Base-by-base conservation (phyloP, 2,113 vertebrate species). In the Nibea albiflora region DNA sequence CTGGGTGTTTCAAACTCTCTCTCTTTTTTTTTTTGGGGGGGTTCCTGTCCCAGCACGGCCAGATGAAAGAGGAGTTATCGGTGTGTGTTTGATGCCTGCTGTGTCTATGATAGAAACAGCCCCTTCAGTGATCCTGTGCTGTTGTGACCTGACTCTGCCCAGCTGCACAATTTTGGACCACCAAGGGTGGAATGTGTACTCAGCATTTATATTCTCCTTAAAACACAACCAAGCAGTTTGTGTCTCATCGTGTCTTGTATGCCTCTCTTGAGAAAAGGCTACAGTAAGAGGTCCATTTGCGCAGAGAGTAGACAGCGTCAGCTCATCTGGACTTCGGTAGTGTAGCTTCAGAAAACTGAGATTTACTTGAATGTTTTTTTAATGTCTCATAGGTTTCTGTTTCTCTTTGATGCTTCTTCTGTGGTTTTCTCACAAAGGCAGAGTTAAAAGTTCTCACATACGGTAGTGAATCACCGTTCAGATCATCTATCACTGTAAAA, bases 81-180 rank as follows among this genome's bases (percentile, higher is more conserved):
- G 44, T 79, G 67, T 85, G 58, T 80, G 63, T 75, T 73, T 73
- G 68, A 67, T 64, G 46, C 24, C 78, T 76, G 62, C 65, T 81
- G 54, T 50, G 63, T 83, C 64, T 26, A 1, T 75, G 73, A 70
- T 68, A 64, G 47, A 73, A 71, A 35, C 44, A 12, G 11, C 49
- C 57, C 49, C 35, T 56, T 73, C 44, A 58, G 42, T 67, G 75
- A 67, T 47, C 60, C 19, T 63, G 39, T 76, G 78, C 53, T 61
- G 46, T 26, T 77, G 62, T 75, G 72, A 80, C 75, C 19, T 39
- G 85, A 76, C 60, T 85, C 73, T 47, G 31, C 12, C 69, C 81
- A 82, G 77, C 76, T 87, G 76, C 63, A 73, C 65, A 46, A 39
- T 66, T 69, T 76, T 26, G 26, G 81, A 89, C 1, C 83, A 76